A percentile compares a stretch with the other conserved stretches of the same genome.
Conservation (phyloP, 2,797 vertebrate genomes). For the Onychomys leucogaster region DNA sequence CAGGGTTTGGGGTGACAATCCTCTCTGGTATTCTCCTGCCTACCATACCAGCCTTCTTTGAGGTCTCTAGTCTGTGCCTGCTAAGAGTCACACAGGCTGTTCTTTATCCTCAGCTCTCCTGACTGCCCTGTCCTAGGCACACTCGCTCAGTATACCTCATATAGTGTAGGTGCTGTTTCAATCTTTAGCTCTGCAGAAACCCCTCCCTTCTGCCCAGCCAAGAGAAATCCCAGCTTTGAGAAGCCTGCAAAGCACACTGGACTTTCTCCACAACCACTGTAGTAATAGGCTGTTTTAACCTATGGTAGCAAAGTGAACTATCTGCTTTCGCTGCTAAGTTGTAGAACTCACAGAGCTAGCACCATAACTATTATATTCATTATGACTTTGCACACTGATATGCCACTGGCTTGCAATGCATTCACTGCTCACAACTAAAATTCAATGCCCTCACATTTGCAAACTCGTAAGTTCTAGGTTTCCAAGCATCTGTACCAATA, state of each 20-base stretch:
- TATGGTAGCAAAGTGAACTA: not conserved
- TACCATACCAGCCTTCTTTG: not conserved
- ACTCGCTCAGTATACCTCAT: not conserved
- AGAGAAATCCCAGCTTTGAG: not conserved
- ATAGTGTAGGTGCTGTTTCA: not conserved
- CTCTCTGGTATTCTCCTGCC: not conserved
- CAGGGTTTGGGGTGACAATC: not conserved
- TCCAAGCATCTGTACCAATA: not conserved
- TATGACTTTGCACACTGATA: not conserved
- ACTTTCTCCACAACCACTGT: not conserved
- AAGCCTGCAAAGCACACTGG: not conserved
- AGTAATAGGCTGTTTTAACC: not conserved
- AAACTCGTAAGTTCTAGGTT: not conserved
- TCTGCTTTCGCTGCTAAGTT: not conserved
- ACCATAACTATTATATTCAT: not conserved
- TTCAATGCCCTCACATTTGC: not conserved
- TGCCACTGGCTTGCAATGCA: not conserved
- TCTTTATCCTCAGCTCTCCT: not conserved
- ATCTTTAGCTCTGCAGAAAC: conserved; percentile 17
- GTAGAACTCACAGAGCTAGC: not conserved
- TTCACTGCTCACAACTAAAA: not conserved
- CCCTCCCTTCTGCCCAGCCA: not conserved
- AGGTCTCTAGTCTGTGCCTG: not conserved
- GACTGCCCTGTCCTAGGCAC: not conserved
- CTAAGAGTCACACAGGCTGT: not conserved